These are phyloP conservation scores for Ferrisia virgata DNA, from an alignment of 2,888 invertebrate genomes.

Conservation along the genomic window DNA sequence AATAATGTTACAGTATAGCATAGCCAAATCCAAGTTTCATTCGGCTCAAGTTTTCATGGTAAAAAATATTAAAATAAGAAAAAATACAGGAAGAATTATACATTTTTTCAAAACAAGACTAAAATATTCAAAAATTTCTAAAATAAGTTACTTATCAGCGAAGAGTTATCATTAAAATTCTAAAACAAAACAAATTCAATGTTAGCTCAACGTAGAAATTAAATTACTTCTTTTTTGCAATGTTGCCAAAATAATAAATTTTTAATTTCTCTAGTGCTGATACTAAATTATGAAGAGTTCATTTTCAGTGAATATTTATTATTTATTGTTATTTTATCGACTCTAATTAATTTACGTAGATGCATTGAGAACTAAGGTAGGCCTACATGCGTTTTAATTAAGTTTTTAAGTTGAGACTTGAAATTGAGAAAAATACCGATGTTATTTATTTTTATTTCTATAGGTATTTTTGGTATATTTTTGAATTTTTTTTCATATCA, in stretches of 20 bases:
- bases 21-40: neutral
- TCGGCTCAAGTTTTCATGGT: neutral
- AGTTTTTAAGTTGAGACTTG: too few relatives aligned
- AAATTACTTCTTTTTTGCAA: neutral
- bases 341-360: too few relatives aligned
- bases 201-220: neutral
- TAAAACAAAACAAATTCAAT: neutral
- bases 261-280: too few relatives aligned
- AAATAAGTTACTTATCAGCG: neutral
- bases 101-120: neutral
- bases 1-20: neutral
- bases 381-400: too few relatives aligned
- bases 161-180: neutral
- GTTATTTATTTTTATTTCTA: too few relatives aligned
- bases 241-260: neutral
- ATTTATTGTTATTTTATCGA: too few relatives aligned
- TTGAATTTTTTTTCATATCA: too few relatives aligned
- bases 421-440: too few relatives aligned
- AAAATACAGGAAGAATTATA: neutral
- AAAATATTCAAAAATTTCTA: neutral
- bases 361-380: too few relatives aligned
- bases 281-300: too few relatives aligned
- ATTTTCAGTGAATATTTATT: too few relatives aligned
- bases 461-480: too few relatives aligned
- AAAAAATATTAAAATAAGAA: neutral